Evolutionary conservation across 2,888 invertebrate species (phyloP).

Genomic region (Ferrisia virgata): DNA sequence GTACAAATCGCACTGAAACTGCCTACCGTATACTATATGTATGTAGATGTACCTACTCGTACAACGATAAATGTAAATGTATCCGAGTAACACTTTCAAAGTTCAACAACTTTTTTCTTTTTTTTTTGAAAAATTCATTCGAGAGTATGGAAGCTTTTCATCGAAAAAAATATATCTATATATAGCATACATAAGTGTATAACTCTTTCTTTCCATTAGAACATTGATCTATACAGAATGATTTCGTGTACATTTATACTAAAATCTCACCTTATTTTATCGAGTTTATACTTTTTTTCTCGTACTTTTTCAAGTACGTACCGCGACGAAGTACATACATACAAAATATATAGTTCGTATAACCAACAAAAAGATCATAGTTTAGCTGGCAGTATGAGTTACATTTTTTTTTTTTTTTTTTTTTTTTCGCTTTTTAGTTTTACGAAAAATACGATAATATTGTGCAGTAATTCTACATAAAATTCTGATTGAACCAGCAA

Average conservation of each 20-base stretch:
- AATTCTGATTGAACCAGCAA: background rate
- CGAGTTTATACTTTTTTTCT: background rate
- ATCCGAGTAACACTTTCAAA: background rate
- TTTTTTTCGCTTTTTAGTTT: no score
- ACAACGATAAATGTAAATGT: background rate
- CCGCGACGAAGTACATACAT: background rate
- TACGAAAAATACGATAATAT: no score
- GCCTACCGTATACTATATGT: background rate
- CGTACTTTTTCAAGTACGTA: background rate
- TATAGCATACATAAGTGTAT: background rate
- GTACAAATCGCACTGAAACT: background rate
- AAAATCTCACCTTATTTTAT: background rate
- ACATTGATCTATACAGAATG: background rate
- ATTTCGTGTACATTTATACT: background rate
- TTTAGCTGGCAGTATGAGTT: background rate
- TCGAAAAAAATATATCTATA: background rate
- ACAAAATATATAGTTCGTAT: background rate
- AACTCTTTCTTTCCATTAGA: background rate
- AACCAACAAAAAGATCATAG: background rate
- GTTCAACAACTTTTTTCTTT: background rate
- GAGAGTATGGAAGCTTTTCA: background rate
- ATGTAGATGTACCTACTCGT: no score
- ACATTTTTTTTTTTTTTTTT: background rate
- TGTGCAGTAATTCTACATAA: background rate
- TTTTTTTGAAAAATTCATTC: background rate